Evolutionary conservation across 2,888 invertebrate species (phyloP).

Genomic region (Hemaris fuciformis): DNA sequence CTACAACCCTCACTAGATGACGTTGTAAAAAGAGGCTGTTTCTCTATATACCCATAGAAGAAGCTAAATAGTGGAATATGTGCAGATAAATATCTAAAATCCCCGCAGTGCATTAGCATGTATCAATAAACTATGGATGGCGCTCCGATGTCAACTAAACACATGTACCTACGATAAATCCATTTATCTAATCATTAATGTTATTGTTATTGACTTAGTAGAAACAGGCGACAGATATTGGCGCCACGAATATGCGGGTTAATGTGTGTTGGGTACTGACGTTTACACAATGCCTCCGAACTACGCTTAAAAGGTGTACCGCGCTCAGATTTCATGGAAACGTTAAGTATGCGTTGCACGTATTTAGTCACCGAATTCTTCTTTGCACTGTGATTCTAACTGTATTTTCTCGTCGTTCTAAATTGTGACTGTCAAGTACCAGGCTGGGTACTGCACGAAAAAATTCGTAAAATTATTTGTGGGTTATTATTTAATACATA

Average conservation of each 20-base stretch:
- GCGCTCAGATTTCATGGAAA: constrained; percentile 12
- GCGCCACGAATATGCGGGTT: constrained; percentile 67
- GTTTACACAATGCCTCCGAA: constrained; percentile 29
- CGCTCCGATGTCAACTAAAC: constrained; percentile 33
- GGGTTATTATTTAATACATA: too few relatives aligned
- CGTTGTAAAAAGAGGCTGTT: too few relatives aligned
- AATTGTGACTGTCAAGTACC: constrained; percentile 1
- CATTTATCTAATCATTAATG: constrained; percentile 45
- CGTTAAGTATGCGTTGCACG: constrained; percentile 10
- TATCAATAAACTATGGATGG: constrained; percentile 17
- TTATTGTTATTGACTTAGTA: constrained; percentile 31
- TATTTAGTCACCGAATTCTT: constrained; percentile 17
- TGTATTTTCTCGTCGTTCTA: constrained; percentile 5
- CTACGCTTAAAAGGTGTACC: constrained; percentile 7
- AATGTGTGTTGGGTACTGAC: constrained; percentile 50
- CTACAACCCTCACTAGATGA: too few relatives aligned
- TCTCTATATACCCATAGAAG: too few relatives aligned
- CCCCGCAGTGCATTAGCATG: too few relatives aligned
- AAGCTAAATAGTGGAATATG: too few relatives aligned
- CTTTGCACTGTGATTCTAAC: constrained; percentile 12
- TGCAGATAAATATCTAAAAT: too few relatives aligned
- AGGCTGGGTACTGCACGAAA: not conserved
- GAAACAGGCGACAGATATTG: constrained; percentile 50
- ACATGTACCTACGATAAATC: constrained; percentile 36
- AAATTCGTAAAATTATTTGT: too few relatives aligned